Evolutionary conservation across 2,888 invertebrate genomes (phyloP), one percentile per base, ranked within the genome.

Genomic region (Rhagium mordax): DNA sequence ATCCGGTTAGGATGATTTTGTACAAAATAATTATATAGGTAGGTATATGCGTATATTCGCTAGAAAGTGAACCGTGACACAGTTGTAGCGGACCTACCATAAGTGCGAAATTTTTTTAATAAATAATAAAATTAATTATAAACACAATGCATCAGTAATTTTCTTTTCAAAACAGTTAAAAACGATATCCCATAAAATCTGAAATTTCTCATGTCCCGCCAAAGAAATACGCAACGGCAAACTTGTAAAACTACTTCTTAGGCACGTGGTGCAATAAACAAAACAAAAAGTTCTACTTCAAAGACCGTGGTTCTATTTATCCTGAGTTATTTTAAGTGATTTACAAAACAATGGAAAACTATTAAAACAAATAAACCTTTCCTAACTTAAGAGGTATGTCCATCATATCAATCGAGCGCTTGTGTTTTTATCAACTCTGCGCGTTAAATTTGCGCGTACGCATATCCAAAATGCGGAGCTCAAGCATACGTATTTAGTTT

Each of bases 231-330:
- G 76, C 74, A 79, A 71, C 75, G 62, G 70, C 64, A 77, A 77
- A 75, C 72, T 72, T 55, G 3, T 18, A 57, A 61, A 29, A 59
- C 65, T 27, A 18, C 48, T 62, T 49, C 62, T 71, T 65, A 71
- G 72, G 71, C 77, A 77, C 77, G 77, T 77, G 77, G 74, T 74
- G 70, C 62, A 74, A 71, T 66, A 68, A 73, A 71, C 71, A 60
- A 59, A 57, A 68, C 62, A 47, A 67, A 55, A 71, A 66, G 20
- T 16, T 57, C 29, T 33, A 29, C 51, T 10, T 41, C n/a, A 41
- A 41, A 33, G 13, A 33, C 33, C 2, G 3, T 5, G 8, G 6
- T 1, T n/a, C 8, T 33, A 27, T 7, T 33, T 33, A 33, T 33
- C 10, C 8, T 8, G 0, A 3, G n/a, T 13, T 41, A 41, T 41